Base-by-base conservation (phyloP, 2,797 vertebrate species). In the Dromococcyx pavoninus region DNA sequence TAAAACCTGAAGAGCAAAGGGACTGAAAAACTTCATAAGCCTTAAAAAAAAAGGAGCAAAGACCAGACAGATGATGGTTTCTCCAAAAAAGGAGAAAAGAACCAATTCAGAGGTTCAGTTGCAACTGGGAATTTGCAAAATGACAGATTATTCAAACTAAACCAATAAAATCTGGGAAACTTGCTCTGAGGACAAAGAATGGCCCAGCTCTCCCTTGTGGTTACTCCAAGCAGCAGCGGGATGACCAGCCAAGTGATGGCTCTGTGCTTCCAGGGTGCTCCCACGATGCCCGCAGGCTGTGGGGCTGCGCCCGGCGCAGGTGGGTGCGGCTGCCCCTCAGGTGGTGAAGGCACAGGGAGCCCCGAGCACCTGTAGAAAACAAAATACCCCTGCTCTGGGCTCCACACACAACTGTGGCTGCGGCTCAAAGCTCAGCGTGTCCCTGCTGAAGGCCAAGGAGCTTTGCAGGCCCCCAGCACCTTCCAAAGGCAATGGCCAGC, bases 61-160 rank as follows among this genome's bases (percentile, higher is more conserved):
- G 4, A 77, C 43, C 37, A 56, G 58, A 14, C 13, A 56, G 80
- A 79, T 15, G 41, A 23, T 1, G 16, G 13, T 77, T 91, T 86
- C 69, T 89, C 87, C 24, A 95, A 91, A 96, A 93, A 93, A 89
- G 50, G 91, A 94, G 69, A 95, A 93, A 77, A 95, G 32, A 93
- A 50, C 35, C 69, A 73, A 74, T 61, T 14, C 61, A 74, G 86
- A 87, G 50, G 57, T 60, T 92, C 32, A 35, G 74, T 22, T 61
- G 35, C 51, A 76, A 73, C 32, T 33, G 1, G 74, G 85, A 92
- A 44, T 28, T 58, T 65, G 43, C 50, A 62, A 35, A 74, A 71
- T 92, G 72, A 30, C 60, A 81, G 48, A 86, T 54, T 46, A 87
- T 17, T 88, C 74, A 80, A 62, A 85, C 37, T 25, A 48, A 89